A percentile compares a stretch with the other conserved stretches of the same genome.
Evolutionary conservation across 92 coral and sea anemone species (phyloP).

Genomic region (Plumapathes pennacea): DNA sequence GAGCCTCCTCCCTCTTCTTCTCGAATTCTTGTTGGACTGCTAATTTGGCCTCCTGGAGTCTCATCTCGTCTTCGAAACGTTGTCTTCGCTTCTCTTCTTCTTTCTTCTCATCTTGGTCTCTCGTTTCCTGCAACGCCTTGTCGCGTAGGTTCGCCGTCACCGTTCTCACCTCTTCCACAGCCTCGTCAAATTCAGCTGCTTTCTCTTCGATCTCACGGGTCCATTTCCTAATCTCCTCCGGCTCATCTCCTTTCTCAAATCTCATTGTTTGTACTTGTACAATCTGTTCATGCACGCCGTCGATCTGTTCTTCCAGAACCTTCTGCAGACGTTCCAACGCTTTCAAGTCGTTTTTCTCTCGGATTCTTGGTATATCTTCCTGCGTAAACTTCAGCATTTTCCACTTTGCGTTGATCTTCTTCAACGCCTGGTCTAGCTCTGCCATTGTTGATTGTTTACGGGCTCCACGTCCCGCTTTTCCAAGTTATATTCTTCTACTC

Average conservation of each 20-base stretch:
- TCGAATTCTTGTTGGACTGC: background rate
- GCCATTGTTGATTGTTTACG: no score
- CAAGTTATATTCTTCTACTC: no score
- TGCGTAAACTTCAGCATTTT: constrained; percentile 16
- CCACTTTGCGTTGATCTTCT: no score
- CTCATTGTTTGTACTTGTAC: constrained; percentile 8
- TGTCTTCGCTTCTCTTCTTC: constrained; percentile 14
- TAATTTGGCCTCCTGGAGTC: constrained; percentile 12
- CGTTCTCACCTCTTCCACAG: constrained; percentile 4
- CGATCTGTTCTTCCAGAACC: constrained; percentile 7
- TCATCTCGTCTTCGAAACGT: constrained; percentile 17
- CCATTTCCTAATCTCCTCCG: constrained; percentile 16
- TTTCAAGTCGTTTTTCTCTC: constrained; percentile 4
- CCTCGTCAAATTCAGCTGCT: constrained; percentile 19
- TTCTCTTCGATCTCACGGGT: constrained; percentile 10
- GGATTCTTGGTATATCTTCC: constrained; percentile 11
- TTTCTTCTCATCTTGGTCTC: no score
- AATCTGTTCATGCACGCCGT: constrained; percentile 8
- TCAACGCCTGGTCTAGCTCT: no score
- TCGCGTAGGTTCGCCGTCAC: constrained; percentile 13
- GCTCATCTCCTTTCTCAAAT: constrained; percentile 24
- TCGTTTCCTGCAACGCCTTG: background rate
- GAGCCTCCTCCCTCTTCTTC: constrained; percentile 1
- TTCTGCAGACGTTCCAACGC: constrained; percentile 9
- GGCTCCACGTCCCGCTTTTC: no score